A percentile compares a stretch with the other conserved stretches of the same genome.
These are phyloP conservation scores for Ceraclea dissimilis DNA, from an alignment of 2,888 invertebrate genomes.

Conservation along the genomic window DNA sequence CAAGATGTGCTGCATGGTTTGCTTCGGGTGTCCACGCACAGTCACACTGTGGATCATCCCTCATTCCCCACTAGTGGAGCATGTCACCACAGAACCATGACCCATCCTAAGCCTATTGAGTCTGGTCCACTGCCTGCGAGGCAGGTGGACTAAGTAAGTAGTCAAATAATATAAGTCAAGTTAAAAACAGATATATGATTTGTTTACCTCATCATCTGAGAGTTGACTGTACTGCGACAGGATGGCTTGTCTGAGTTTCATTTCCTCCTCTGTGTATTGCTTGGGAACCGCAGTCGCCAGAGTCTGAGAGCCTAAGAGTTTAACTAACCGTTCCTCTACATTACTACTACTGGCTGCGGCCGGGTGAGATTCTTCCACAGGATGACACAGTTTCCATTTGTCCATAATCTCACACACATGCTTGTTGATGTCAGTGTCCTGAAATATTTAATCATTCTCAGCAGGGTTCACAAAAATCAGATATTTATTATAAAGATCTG, in stretches of 20 bases:
- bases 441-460: conserved; percentile 28
- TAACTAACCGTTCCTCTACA: conserved; percentile 58
- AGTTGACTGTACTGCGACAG: conserved; percentile 81
- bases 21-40: too few relatives aligned
- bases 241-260: conserved; percentile 77
- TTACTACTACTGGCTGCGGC: conserved; percentile 36
- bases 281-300: conserved; percentile 62
- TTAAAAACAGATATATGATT: too few relatives aligned
- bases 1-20: too few relatives aligned
- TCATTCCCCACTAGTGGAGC: too few relatives aligned
- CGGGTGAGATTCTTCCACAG: conserved; percentile 34
- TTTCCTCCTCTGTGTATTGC: conserved; percentile 76
- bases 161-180: too few relatives aligned
- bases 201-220: conserved; percentile 56
- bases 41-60: too few relatives aligned
- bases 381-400: conserved; percentile 59
- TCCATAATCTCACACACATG: conserved; percentile 65
- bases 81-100: too few relatives aligned
- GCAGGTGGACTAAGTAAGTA: too few relatives aligned
- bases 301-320: conserved; percentile 67
- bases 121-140: too few relatives aligned
- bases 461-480: too few relatives aligned
- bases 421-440: conserved; percentile 55
- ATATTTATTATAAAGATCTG: too few relatives aligned
- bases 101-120: too few relatives aligned